Evolutionary conservation across 2,888 invertebrate genomes (phyloP).

Genomic region (Willowsia nigromaculata): DNA sequence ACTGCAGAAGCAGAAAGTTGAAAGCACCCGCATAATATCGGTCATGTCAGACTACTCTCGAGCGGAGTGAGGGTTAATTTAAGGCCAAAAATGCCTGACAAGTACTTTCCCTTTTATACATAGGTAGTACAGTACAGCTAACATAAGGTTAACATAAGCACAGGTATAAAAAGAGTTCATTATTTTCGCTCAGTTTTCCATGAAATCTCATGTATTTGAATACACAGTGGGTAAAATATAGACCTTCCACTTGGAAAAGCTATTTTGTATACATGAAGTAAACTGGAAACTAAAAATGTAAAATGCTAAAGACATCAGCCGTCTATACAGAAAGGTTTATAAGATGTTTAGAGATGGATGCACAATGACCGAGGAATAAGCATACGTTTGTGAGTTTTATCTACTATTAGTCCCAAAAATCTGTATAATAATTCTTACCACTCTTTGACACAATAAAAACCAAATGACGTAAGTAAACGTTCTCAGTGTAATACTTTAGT

Average conservation of each 20-base stretch:
- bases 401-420: too few relatives aligned
- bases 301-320: not conserved
- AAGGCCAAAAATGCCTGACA: not conserved
- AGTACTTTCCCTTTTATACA: not conserved
- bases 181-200: slow-evolving; percentile 6
- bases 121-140: not conserved
- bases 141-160: not conserved
- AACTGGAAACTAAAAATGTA: not conserved
- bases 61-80: not conserved
- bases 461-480: too few relatives aligned
- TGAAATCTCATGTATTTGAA: not conserved
- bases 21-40: too few relatives aligned
- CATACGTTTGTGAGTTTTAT: too few relatives aligned
- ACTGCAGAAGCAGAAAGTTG: not conserved
- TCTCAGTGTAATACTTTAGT: too few relatives aligned
- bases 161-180: not conserved
- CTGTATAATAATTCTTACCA: too few relatives aligned
- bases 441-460: too few relatives aligned
- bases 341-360: too few relatives aligned
- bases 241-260: not conserved
- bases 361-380: too few relatives aligned
- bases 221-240: not conserved
- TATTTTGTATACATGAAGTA: not conserved
- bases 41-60: not conserved
- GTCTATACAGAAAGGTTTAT: not conserved